phyloP scores from a whole-genome alignment of 2,888 invertebrate genomes.

The Hartigia nigra region DNA sequence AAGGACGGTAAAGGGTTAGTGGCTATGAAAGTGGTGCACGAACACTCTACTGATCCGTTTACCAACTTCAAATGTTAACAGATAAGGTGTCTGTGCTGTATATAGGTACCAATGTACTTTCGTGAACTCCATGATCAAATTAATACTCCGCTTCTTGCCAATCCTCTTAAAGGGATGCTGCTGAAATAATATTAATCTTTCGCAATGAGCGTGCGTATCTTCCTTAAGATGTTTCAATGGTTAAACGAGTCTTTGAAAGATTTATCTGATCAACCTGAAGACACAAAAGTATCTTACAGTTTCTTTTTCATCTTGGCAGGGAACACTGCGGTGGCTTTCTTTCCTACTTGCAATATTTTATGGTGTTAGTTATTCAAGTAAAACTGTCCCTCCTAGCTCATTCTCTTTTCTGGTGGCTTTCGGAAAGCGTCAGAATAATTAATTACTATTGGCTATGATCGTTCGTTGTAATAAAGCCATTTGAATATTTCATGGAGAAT shows the following conservation, averaged over 20 bases:
- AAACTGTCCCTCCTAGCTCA: background rate
- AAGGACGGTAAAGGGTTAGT: background rate
- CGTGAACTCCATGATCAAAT: background rate
- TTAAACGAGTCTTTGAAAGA: background rate
- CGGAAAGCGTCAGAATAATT: background rate
- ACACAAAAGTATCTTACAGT: background rate
- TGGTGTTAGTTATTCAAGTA: background rate
- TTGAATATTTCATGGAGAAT: background rate
- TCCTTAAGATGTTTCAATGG: background rate
- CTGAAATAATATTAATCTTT: background rate
- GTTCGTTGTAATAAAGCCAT: background rate
- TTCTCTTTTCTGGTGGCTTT: background rate
- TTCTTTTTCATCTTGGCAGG: background rate
- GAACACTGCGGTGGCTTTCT: background rate
- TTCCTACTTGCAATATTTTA: background rate
- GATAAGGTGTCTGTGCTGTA: background rate
- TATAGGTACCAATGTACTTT: background rate
- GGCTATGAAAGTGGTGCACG: background rate
- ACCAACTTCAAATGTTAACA: background rate
- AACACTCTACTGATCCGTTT: background rate
- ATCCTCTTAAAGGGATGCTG: background rate
- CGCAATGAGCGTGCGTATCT: background rate
- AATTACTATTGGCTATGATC: background rate
- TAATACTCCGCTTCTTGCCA: background rate
- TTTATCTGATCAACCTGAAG: background rate